These are phyloP conservation scores for Epizoanthus stellaris DNA, from an alignment of 92 coral and sea anemone genomes.

Conservation along the genomic window DNA sequence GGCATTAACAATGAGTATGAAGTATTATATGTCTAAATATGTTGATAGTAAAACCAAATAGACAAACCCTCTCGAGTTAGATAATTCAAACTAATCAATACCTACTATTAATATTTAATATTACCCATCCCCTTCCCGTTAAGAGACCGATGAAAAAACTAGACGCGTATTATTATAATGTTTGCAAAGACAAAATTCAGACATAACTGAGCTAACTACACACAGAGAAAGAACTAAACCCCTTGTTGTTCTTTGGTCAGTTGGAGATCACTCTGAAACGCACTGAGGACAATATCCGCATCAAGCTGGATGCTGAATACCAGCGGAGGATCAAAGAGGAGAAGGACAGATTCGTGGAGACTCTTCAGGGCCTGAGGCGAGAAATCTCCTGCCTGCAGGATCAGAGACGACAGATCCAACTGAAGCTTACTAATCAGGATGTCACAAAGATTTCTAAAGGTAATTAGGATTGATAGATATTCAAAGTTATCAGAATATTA, in stretches of 20 bases:
- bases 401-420: conserved; percentile 85
- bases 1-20: no score
- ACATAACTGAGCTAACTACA: not conserved
- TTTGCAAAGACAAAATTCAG: no score
- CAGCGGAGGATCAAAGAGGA: conserved; percentile 54
- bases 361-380: conserved; percentile 73
- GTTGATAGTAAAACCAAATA: no score
- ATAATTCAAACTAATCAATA: no score
- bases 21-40: no score
- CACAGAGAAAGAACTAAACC: not conserved
- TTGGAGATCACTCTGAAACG: conserved; percentile 58
- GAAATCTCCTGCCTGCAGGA: conserved; percentile 91
- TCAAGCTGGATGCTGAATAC: conserved; percentile 63
- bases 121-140: no score
- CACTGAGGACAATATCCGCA: conserved; percentile 53
- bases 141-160: no score
- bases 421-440: conserved; percentile 71
- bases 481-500: no score
- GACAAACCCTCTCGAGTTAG: no score
- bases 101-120: no score
- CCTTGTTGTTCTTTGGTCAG: not conserved
- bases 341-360: conserved; percentile 72
- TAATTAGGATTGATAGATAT: not conserved
- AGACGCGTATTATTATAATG: no score
- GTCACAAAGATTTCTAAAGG: conserved; percentile 34